phyloP scores from a whole-genome alignment of 2,888 invertebrate genomes.

The Leucophenga montana region DNA sequence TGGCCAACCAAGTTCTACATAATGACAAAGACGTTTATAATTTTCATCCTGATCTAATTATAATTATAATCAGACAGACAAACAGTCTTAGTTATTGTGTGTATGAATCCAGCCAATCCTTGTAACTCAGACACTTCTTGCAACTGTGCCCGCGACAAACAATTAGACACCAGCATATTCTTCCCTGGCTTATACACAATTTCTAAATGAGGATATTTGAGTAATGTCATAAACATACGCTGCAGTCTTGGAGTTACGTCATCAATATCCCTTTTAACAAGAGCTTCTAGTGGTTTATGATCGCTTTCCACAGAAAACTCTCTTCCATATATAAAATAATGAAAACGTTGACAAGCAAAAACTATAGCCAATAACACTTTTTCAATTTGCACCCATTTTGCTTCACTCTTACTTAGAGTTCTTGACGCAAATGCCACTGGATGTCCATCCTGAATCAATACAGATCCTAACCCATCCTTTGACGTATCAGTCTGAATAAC shows the following conservation, averaged over 20 bases:
- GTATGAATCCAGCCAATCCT: slow-evolving; percentile 36
- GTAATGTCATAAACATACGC: slow-evolving; percentile 55
- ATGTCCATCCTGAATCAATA: slow-evolving; percentile 59
- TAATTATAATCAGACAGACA: slow-evolving; percentile 40
- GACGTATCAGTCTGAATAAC: too few species aligned
- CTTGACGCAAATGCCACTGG: slow-evolving; percentile 65
- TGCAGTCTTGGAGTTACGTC: too few species aligned
- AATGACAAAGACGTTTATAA: slow-evolving; percentile 24
- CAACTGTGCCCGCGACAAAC: slow-evolving; percentile 44
- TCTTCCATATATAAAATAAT: slow-evolving; percentile 57
- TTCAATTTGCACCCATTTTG: too few species aligned
- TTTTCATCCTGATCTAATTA: slow-evolving; percentile 27
- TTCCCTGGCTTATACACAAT: slow-evolving; percentile 51
- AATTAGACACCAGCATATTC: slow-evolving; percentile 42
- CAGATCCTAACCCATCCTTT: too few species aligned
- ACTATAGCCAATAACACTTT: too few species aligned
- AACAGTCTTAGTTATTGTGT: slow-evolving; percentile 33
- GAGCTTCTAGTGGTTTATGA: slow-evolving; percentile 61
- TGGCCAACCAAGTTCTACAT: slow-evolving; percentile 43
- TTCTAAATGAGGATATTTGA: too few species aligned
- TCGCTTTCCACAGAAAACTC: slow-evolving; percentile 54
- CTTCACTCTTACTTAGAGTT: slow-evolving; percentile 48
- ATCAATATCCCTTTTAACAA: slow-evolving; percentile 55
- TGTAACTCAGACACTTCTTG: slow-evolving; percentile 24
- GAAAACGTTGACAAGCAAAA: slow-evolving; percentile 63